These are phyloP conservation scores for Neosilurus mollespiculum DNA, from an alignment of 2,797 vertebrate species.

Conservation along the genomic window DNA sequence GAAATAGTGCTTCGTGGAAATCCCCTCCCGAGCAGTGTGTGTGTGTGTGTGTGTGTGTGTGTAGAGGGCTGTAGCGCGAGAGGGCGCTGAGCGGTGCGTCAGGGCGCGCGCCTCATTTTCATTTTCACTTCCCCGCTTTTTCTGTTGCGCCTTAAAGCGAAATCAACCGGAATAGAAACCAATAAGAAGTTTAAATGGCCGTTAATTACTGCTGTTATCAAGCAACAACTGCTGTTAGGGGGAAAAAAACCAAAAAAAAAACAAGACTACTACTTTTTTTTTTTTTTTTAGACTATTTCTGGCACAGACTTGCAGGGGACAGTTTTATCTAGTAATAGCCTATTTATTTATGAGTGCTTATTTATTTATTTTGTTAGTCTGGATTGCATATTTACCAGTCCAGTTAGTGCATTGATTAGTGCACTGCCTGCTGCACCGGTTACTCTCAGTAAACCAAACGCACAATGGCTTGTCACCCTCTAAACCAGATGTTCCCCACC, in stretches of 20 bases:
- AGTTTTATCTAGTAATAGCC: background rate
- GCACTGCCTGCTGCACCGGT: background rate
- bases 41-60: slow-evolving; percentile 7
- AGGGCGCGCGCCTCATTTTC: slow-evolving; percentile 77
- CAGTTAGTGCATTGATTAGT: background rate
- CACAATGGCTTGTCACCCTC: too few species aligned
- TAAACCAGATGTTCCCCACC: too few species aligned
- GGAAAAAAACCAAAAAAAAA: background rate
- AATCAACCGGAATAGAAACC: slow-evolving; percentile 30
- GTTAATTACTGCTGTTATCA: background rate
- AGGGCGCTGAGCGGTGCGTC: slow-evolving; percentile 61
- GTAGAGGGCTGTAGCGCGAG: slow-evolving; percentile 57
- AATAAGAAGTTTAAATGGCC: background rate
- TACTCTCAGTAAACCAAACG: too few species aligned
- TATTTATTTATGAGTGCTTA: background rate
- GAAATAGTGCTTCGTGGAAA: slow-evolving; percentile 82
- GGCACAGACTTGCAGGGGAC: background rate
- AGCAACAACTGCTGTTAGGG: background rate
- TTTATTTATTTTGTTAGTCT: background rate
- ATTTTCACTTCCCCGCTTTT: slow-evolving; percentile 86
- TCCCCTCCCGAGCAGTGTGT: slow-evolving; percentile 74
- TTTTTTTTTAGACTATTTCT: background rate
- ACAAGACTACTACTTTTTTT: background rate
- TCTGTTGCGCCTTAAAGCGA: slow-evolving; percentile 39
- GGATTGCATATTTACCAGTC: background rate